phyloP scores from a whole-genome alignment of 2,113 vertebrate species.

The Pteronura brasiliensis region DNA sequence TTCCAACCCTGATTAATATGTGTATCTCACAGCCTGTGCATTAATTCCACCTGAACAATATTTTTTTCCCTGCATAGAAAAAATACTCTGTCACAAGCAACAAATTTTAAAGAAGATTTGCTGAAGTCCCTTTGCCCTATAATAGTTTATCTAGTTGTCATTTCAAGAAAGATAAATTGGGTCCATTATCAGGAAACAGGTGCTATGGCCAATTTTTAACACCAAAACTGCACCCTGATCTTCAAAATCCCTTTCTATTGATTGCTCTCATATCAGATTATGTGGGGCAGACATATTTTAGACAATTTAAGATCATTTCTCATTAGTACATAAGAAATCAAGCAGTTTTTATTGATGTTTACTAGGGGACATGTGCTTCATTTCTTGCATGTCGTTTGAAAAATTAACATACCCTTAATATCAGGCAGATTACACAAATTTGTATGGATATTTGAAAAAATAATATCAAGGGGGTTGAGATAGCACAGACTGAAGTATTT shows the following conservation, averaged over 20 bases:
- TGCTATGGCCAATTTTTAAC: background rate
- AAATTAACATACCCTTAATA: background rate
- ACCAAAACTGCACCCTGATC: background rate
- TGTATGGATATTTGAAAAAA: background rate
- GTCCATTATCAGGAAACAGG: conserved; percentile 21
- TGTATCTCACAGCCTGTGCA: background rate
- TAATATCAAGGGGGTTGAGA: background rate
- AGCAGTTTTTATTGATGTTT: background rate
- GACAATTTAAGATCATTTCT: background rate
- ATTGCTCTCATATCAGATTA: background rate
- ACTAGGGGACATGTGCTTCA: background rate
- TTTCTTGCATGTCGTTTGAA: background rate
- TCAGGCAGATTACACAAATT: background rate
- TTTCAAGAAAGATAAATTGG: conserved; percentile 21
- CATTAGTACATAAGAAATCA: background rate
- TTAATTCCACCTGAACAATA: background rate
- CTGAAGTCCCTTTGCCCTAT: background rate
- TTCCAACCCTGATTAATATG: background rate
- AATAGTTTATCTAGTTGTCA: background rate
- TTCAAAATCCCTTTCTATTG: conserved; percentile 17
- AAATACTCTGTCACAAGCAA: background rate
- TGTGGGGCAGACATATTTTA: background rate
- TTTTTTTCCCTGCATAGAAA: background rate
- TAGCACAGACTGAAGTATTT: background rate
- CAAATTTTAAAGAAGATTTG: background rate